Conservation (phyloP, 2,113 vertebrate genomes). For the Nesoenas mayeri region DNA sequence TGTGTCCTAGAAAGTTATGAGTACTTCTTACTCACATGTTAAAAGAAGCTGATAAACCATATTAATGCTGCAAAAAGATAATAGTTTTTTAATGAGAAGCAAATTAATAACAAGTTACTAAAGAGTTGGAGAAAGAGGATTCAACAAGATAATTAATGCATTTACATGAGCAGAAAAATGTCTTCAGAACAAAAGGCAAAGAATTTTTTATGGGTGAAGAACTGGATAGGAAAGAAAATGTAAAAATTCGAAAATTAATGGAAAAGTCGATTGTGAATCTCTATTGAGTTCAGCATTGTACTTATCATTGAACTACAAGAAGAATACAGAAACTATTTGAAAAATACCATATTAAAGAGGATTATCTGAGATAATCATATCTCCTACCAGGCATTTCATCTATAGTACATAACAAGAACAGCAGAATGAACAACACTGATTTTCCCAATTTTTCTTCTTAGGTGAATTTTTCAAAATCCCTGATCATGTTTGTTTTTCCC, state of each 20-base stretch:
- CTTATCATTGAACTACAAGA: neutral
- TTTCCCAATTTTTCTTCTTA: neutral
- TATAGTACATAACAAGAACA: neutral
- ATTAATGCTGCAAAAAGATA: neutral
- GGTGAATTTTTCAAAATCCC: neutral
- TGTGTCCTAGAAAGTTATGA: neutral
- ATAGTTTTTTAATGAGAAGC: neutral
- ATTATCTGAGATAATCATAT: neutral
- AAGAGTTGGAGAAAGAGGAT: neutral
- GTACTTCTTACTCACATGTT: neutral
- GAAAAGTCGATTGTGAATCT: neutral
- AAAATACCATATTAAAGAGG: neutral
- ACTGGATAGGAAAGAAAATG: neutral
- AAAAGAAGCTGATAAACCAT: neutral
- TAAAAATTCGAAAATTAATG: neutral
- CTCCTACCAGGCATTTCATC: neutral
- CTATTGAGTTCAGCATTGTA: neutral
- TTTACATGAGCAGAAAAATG: neutral
- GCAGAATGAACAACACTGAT: neutral
- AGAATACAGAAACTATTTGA: neutral
- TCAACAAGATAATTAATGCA: neutral
- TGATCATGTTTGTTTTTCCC: neutral
- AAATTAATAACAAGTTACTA: neutral
- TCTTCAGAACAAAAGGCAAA: neutral
- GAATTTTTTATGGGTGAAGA: neutral